Base-by-base conservation (phyloP, 92 coral and sea anemone species). In the Plumapathes pennacea region DNA sequence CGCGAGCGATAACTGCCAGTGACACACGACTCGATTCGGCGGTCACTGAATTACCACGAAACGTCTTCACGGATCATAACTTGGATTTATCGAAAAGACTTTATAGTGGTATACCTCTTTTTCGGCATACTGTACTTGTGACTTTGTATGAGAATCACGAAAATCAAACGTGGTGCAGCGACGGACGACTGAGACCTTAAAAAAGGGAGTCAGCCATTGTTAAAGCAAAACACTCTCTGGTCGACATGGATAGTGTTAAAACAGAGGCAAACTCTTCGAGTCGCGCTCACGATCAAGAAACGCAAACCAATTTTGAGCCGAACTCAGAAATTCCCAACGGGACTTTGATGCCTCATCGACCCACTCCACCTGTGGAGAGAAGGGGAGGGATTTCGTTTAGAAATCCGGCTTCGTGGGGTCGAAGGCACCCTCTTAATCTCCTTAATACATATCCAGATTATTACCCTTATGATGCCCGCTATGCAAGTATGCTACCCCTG, bases 281-380 rank as follows among this genome's bases (percentile, higher is more conserved):
- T 48, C 76, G 80, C 24, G 89, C 89, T 19, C 95, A 86, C 9
- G 96, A 87, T 54, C 89, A 72, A 60, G 96, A 82, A 87, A 87
- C 96, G 72, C 96, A 87, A 87, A 87, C 96, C 72, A 73, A 60
- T 25, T 82, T 87, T 54, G 96, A 87, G 38, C 47, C 78, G 37
- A 87, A 38, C 62, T 77, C 74, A 55, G 72, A 77, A 54, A 72
- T 31, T 24, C 62, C 81, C 28, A 38, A 18, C 14, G 67, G 57
- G 36, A 36, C 47, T 20, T 25, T 48, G 14, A 5, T 76, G 38
- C 32, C 60, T 26, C 75, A 72, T 27, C 47, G 69, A 50, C 22
- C 53, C 43, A 44, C 65, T 2, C 33, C 76, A 13, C 37, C 70
- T 3, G 25, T 21, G 24, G 69, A 56, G 21, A 46, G 54, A 59